Conservation (phyloP, 2,888 invertebrate species). For the Molorchus minor region DNA sequence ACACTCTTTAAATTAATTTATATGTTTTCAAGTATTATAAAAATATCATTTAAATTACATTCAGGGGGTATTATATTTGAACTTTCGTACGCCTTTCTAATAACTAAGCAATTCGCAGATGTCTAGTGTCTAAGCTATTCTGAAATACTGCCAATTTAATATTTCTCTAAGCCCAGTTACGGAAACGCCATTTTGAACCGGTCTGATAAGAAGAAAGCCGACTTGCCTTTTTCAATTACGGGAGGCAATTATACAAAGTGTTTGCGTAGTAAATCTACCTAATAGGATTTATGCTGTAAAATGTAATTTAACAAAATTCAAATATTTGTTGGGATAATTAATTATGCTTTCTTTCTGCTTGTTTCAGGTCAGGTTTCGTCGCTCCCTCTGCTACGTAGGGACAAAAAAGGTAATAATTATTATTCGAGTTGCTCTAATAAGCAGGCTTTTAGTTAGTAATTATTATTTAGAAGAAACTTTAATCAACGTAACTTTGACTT, state of each 20-base stretch:
- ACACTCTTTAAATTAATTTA: no score
- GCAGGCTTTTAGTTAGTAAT: slow-evolving; percentile 6
- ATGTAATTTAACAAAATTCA: slow-evolving; percentile 19
- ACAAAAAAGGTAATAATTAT: slow-evolving; percentile 23
- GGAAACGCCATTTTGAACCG: not conserved
- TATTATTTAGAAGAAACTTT: not conserved
- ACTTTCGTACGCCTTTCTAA: no score
- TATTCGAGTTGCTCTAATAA: slow-evolving; percentile 6
- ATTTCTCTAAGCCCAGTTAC: no score
- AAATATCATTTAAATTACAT: no score
- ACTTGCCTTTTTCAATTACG: slow-evolving; percentile 12
- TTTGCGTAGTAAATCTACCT: slow-evolving; percentile 13
- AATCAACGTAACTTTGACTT: not conserved
- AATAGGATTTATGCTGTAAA: slow-evolving; percentile 11
- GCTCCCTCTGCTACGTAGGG: not conserved
- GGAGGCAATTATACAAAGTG: slow-evolving; percentile 13
- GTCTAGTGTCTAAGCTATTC: no score
- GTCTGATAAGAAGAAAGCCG: not conserved
- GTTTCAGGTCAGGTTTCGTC: slow-evolving; percentile 15
- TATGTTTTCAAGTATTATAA: no score
- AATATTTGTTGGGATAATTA: slow-evolving; percentile 25
- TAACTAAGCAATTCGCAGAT: no score
- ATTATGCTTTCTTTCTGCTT: slow-evolving; percentile 16
- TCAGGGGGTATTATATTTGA: no score
- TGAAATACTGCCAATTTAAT: no score